A percentile compares a stretch with the other conserved stretches of the same genome.
Conservation (phyloP, 2,888 invertebrate genomes). For the Scrobipalpa atriplicella region DNA sequence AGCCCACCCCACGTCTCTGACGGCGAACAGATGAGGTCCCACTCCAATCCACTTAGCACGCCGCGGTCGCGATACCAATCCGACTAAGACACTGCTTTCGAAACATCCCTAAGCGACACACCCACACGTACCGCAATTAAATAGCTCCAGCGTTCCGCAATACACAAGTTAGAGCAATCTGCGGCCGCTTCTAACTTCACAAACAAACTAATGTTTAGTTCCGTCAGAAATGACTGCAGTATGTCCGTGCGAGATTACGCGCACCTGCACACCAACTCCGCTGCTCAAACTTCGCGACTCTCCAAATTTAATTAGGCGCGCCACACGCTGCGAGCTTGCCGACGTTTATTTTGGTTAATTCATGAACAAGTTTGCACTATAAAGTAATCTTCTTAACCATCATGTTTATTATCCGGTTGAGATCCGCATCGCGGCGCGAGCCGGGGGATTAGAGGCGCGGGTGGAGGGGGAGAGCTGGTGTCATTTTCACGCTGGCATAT, state of each 20-base stretch:
- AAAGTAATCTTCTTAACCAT: conserved; percentile 60
- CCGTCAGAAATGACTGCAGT: conserved; percentile 47
- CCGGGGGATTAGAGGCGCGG: conserved; percentile 45
- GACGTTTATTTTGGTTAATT: conserved; percentile 59
- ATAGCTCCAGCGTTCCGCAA: conserved; percentile 34
- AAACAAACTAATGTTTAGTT: conserved; percentile 49
- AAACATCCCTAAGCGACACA: conserved; percentile 40
- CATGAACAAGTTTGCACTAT: conserved; percentile 59
- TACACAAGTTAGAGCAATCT: conserved; percentile 28
- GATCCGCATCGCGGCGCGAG: conserved; percentile 54
- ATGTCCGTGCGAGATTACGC: conserved; percentile 43
- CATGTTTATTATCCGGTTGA: conserved; percentile 60
- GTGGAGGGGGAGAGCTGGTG: conserved; percentile 50
- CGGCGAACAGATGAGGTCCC: conserved; percentile 80
- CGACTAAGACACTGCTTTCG: conserved; percentile 39
- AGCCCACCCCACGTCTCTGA: conserved; percentile 55
- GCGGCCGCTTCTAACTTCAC: conserved; percentile 39
- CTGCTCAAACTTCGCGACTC: conserved; percentile 47
- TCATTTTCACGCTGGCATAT: conserved; percentile 70
- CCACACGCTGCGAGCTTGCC: conserved; percentile 33
- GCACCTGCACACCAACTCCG: conserved; percentile 56
- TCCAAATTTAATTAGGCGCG: conserved; percentile 66
- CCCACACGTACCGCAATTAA: conserved; percentile 19
- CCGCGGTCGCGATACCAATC: conserved; percentile 71
- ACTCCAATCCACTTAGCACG: conserved; percentile 80